Evolutionary conservation across 2,888 invertebrate species (phyloP), one percentile per base, ranked within the genome.

Genomic region (Parthenolecanium corni): DNA sequence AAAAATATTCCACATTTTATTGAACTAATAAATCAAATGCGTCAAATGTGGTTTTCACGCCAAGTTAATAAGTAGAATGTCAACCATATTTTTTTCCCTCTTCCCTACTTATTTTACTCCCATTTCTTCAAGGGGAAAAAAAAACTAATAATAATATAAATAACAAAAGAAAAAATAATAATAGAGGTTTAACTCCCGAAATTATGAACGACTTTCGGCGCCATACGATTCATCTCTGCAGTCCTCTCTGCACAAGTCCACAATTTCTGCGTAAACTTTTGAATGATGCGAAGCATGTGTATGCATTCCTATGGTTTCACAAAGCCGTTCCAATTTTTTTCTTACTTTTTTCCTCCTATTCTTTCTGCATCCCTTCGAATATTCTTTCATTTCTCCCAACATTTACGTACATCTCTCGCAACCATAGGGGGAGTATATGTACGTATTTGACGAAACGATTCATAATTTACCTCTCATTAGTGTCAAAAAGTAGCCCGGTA

Each of bases 381-480:
- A n/a, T 31, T 31, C 31, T 31, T 9, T 16, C 18, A 53, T 21
- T 23, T 20, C 23, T 31, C n/a, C 20, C 21, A n/a, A n/a, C n/a
- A 53, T 20, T 38, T 40, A 40, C 38, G 3, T 18, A n/a, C n/a
- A 16, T 16, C 14, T n/a, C 18, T 16, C n/a, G n/a, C 3, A 44
- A n/a, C 16, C 49, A 21, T 25, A 49, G 25, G 38, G 36, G 58
- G 47, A 58, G 49, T 36, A n/a, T n/a, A n/a, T n/a, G n/a, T n/a
- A n/a, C n/a, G n/a, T n/a, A 47, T 58, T 58, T 58, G 58, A 58
- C 58, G 58, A 58, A 58, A 58, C 58, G 58, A 49, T 36, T 58
- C 58, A 58, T 58, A 58, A 58, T 58, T 58, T 58, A 58, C 58
- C 58, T 58, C 58, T 58, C 58, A 58, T 58, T 58, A 58, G 58